Conservation (phyloP, 2,797 vertebrate genomes). For the Phataginus tetradactyla region DNA sequence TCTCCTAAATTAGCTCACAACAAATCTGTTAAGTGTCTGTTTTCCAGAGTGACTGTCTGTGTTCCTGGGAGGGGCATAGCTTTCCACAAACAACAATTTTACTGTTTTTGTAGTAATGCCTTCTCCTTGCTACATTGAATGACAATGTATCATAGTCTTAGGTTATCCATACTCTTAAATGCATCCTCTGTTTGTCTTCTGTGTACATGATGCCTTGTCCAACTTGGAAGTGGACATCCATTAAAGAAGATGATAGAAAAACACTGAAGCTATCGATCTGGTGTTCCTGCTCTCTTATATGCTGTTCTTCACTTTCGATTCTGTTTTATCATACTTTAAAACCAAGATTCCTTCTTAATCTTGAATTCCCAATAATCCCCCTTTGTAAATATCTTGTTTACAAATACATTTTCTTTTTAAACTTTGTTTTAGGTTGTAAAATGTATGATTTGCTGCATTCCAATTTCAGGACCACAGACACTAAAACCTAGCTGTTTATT, state of each 20-base stretch:
- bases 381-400: background rate
- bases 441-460: background rate
- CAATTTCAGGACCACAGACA: background rate
- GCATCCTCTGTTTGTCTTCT: background rate
- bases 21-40: conserved; percentile 32
- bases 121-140: background rate
- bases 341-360: background rate
- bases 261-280: background rate
- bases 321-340: background rate
- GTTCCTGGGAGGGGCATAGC: background rate
- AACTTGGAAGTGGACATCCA: background rate
- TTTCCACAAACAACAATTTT: background rate
- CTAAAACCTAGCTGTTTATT: background rate
- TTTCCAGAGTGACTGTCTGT: conserved; percentile 47
- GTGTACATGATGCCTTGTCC: background rate
- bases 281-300: background rate
- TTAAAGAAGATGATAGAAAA: background rate
- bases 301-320: background rate
- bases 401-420: background rate
- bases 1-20: conserved; percentile 22
- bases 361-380: background rate
- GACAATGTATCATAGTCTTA: background rate
- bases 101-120: background rate
- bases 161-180: background rate
- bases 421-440: background rate